Evolutionary conservation across 2,888 invertebrate species (phyloP).

Genomic region (Megamerina dolium): DNA sequence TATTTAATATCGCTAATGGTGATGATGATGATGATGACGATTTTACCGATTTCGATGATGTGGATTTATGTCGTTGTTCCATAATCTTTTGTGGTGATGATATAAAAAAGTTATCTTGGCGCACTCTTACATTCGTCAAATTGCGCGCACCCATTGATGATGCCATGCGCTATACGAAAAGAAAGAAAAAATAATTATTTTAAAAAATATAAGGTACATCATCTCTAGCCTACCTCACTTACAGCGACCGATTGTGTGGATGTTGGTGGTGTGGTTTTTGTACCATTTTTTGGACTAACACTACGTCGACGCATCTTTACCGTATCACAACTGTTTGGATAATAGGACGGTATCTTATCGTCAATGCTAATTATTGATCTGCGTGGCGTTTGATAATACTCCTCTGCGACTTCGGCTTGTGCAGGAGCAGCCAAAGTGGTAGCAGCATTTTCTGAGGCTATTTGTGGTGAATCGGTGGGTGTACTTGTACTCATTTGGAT

Average conservation of each 20-base stretch:
- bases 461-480: slow-evolving; percentile 33
- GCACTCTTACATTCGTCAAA: slow-evolving; percentile 34
- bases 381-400: slow-evolving; percentile 42
- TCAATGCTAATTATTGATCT: slow-evolving; percentile 45
- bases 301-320: slow-evolving; percentile 35
- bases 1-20: no score
- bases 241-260: not conserved
- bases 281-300: slow-evolving; percentile 22
- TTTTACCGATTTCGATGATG: slow-evolving; percentile 8
- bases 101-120: slow-evolving; percentile 45
- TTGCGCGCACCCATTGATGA: slow-evolving; percentile 31
- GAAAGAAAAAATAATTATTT: not conserved
- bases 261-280: slow-evolving; percentile 8
- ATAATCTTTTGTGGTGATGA: slow-evolving; percentile 44
- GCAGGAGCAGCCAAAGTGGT: slow-evolving; percentile 11
- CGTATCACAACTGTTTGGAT: slow-evolving; percentile 47
- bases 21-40: slow-evolving; percentile 7
- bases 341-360: slow-evolving; percentile 49
- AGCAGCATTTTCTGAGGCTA: not conserved
- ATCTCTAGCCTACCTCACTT: slow-evolving; percentile 16
- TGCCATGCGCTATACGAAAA: not conserved
- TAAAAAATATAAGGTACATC: not conserved
- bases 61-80: slow-evolving; percentile 37
- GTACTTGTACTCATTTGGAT: slow-evolving; percentile 35
- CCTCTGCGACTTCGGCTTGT: slow-evolving; percentile 26